phyloP scores from a whole-genome alignment of 1,140 invertebrate genomes.

The Drosophila pectinifera region DNA sequence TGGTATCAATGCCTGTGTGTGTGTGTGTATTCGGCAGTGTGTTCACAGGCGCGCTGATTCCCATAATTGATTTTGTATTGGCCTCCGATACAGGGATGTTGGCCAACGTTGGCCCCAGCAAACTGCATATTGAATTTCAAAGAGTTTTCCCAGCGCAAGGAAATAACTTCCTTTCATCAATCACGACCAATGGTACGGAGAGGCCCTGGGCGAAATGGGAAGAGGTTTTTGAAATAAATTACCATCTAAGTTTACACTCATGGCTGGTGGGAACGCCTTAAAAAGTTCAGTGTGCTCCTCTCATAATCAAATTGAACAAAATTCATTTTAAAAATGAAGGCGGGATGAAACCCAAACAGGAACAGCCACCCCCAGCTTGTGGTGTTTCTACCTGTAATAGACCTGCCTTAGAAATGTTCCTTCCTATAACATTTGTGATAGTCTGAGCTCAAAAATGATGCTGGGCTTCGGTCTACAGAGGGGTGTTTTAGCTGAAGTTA shows the following conservation, averaged over 20 bases:
- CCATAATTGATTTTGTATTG: constrained; percentile 84
- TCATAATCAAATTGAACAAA: constrained; percentile 71
- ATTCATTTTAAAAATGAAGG: constrained; percentile 71
- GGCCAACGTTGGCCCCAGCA: constrained; percentile 29
- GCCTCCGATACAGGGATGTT: constrained; percentile 48
- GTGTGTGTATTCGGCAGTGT: constrained; percentile 12
- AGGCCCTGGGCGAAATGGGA: background rate
- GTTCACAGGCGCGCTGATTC: constrained; percentile 69
- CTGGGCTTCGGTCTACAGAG: background rate
- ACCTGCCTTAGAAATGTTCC: too few species aligned
- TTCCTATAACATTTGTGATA: constrained; percentile 19
- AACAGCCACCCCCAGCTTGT: constrained; percentile 33
- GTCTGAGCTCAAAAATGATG: constrained; percentile 21
- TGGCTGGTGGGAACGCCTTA: constrained; percentile 2
- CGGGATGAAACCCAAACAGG: constrained; percentile 15
- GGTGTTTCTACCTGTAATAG: constrained; percentile 65
- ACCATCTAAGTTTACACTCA: constrained; percentile 47
- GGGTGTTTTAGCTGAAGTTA: background rate
- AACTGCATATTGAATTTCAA: constrained; percentile 78
- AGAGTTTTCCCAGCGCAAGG: constrained; percentile 47
- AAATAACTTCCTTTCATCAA: constrained; percentile 45
- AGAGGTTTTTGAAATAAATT: constrained; percentile 26
- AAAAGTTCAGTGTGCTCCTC: constrained; percentile 33
- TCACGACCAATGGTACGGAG: constrained; percentile 22
- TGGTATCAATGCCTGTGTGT: constrained; percentile 8